Base-by-base conservation (phyloP, 1,140 invertebrate genomes). In the Drosophila rufa region DNA sequence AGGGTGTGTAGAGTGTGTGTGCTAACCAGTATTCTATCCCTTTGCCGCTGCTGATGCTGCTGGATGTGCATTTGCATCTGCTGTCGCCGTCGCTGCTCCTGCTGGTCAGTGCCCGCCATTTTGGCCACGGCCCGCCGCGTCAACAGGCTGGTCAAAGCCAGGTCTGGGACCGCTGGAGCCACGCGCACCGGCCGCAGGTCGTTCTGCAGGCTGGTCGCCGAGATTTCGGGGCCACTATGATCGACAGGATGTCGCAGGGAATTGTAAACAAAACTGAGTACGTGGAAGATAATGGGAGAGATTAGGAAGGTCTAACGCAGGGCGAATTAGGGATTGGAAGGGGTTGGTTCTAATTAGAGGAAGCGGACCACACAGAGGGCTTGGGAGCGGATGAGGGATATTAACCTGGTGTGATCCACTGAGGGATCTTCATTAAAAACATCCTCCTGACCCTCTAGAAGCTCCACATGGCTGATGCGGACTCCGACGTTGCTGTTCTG, bases 201-300 rank as follows among this genome's bases (percentile, higher is more conserved):
- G 22, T 57, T 91, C 67, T 85, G 89, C 76, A 91, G 53, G 36
- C 84, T 90, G 64, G 73, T 81, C 15, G 75, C 50, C 55, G 82
- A 91, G 50, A 87, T 73, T 66, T 87, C 50, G 19, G 71, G 75
- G 50, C 57, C 57, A 65, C 78, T 76, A 74, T 47, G 61, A 50
- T 38, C 67, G 36, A 75, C 75, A 53, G 47, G 77, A 69, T 87
- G 80, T 79, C 80, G 87, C 67, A 91, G 68, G 65, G 87, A 91
- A 84, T 91, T 91, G 87, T 91, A 91, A 87, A 91, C 82, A 87
- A 82, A 91, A 91, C 87, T 91, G 74, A 71, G 76, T 65, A 61
- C 60, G 50, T 66, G 70, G 69, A 75, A 70, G 65, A 78, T 60
- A 66, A 42, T 57, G 46, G 64, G 42, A 30, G 33, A 12, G 48